Evolutionary conservation across 2,113 vertebrate genomes (phyloP), one percentile per base, ranked within the genome.

Genomic region (Lasiurus cinereus): DNA sequence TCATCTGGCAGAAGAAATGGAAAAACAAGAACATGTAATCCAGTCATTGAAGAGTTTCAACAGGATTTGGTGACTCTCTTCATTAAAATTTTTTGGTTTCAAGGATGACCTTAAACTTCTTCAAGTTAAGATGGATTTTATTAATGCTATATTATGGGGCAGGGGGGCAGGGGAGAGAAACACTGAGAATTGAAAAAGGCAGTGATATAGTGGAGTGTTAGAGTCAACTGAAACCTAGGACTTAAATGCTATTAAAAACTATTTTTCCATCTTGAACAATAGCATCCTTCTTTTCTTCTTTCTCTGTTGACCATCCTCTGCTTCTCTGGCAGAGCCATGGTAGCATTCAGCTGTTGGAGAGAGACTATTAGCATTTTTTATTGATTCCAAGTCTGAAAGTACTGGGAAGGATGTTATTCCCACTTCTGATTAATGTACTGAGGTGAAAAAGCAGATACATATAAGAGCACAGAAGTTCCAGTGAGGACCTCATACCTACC

Each of bases 341-440:
- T 62, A 83, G 9, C 31, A 77, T 88, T 56, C 56, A 74, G 24
- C 6, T 70, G 9, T 39, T 72, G 16, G 27, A 62, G 18, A 77
- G 59, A 73, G 12, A 79, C 8, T 67, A 31, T 36, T 66, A 76
- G 64, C 43, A 22, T 82, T 76, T 50, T 64, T 93, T 74, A 70
- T 93, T 90, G 31, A 88, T 52, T 94, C n/a, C 5, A n/a, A 87
- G 21, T 66, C 73, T 82, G 56, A 92, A 96, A 54, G 29, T 36
- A 3, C 13, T 85, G 4, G 8, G 12, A 43, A 88, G 50, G 36
- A 15, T 54, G 67, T 89, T 31, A 66, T 2, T 93, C 31, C 36
- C 13, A 72, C 5, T 21, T 85, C 62, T 66, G 36, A 88, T 27
- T 21, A 77, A 36, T 24, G 33, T 16, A 56, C 1, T 31, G 69